Percentiles rank a stretch among this genome's conserved stretches.
These are phyloP conservation scores for Ochropacha duplaris DNA, from an alignment of 2,888 invertebrate genomes.

Conservation along the genomic window DNA sequence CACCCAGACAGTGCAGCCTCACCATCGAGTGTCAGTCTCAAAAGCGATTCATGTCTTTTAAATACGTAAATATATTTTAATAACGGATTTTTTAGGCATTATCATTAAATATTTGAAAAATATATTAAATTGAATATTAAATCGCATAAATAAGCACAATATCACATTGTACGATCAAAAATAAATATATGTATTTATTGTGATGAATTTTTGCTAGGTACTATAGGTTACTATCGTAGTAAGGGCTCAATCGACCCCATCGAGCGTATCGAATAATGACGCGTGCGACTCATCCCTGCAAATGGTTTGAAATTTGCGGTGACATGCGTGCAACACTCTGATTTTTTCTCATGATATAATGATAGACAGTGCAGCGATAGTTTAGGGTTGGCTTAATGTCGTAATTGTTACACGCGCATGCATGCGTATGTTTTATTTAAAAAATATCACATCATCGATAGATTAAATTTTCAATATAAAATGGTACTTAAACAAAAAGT, in stretches of 20 bases:
- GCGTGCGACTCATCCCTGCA: conserved; percentile 44
- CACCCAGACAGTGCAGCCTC: too few relatives aligned
- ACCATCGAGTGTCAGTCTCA: too few relatives aligned
- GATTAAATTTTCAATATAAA: too few relatives aligned
- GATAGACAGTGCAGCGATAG: conserved; percentile 25
- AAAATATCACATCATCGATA: too few relatives aligned
- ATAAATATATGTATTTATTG: not conserved
- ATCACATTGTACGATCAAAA: too few relatives aligned
- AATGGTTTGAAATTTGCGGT: conserved; percentile 53
- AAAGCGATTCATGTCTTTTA: too few relatives aligned
- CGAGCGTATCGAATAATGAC: conserved; percentile 53
- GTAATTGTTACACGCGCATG: conserved; percentile 31
- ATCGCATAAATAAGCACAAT: too few relatives aligned
- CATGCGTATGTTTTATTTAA: not conserved
- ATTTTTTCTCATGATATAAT: conserved; percentile 48
- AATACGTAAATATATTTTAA: too few relatives aligned
- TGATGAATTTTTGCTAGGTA: not conserved
- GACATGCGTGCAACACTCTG: conserved; percentile 57
- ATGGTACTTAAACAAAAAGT: too few relatives aligned
- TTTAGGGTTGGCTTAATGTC: conserved; percentile 49
- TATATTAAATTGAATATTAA: too few relatives aligned
- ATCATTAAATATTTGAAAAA: too few relatives aligned
- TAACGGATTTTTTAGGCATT: too few relatives aligned
- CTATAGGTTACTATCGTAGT: conserved; percentile 4
- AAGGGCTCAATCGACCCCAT: conserved; percentile 36